Conservation (phyloP, 1,140 invertebrate genomes). For the Triops longicaudatus region DNA sequence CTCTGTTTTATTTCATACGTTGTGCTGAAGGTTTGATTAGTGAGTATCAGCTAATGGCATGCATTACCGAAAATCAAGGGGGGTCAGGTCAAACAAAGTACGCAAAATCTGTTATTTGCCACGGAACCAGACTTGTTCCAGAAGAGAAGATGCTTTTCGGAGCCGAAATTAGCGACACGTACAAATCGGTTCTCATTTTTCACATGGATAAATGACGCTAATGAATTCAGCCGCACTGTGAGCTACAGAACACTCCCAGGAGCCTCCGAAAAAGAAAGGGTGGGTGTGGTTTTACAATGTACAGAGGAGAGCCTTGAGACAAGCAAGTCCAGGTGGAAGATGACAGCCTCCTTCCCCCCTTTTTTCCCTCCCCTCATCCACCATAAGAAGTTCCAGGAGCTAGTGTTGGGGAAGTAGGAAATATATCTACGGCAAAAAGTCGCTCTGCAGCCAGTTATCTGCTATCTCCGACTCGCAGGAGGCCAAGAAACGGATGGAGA, state of each 20-base stretch:
- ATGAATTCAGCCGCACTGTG: neutral
- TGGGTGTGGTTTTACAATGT: neutral
- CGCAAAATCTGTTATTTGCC: neutral
- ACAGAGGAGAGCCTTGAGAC: neutral
- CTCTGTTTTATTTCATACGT: no score
- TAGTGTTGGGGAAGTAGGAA: neutral
- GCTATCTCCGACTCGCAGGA: neutral
- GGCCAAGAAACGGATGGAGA: constrained; percentile 14
- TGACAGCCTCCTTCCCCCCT: neutral
- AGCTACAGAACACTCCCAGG: neutral
- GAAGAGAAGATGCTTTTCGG: neutral
- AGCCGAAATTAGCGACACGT: neutral
- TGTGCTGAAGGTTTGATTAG: no score
- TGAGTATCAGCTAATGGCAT: no score
- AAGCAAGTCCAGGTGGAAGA: constrained; percentile 5
- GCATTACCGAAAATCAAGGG: no score
- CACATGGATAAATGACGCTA: constrained; percentile 1
- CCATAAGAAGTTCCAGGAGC: neutral
- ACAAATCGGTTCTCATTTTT: constrained; percentile 9
- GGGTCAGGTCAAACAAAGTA: neutral
- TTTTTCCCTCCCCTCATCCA: no score
- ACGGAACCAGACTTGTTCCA: neutral
- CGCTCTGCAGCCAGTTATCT: neutral
- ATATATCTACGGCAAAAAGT: neutral
- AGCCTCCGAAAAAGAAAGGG: neutral